phyloP scores from a whole-genome alignment of 92 coral and sea anemone genomes.

The Porites cylindrica region DNA sequence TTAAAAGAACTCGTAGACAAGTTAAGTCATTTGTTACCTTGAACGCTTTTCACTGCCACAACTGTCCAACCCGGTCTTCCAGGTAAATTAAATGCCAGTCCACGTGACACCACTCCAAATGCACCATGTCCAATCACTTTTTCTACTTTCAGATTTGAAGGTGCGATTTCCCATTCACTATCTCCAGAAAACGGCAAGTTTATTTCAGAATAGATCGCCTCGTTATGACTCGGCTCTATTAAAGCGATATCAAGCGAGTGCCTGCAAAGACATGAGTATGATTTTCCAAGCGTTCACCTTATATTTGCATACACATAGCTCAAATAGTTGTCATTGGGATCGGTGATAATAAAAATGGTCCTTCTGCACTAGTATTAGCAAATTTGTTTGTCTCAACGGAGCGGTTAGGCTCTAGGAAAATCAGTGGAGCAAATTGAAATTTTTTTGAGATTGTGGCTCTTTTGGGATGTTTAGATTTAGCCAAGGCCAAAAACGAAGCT shows the following conservation, averaged over 20 bases:
- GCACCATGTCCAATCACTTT: conserved; percentile 79
- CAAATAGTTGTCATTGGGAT: too few species aligned
- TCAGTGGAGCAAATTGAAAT: too few species aligned
- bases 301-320: too few species aligned
- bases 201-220: neutral
- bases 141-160: conserved; percentile 57
- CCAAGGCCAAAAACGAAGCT: too few species aligned
- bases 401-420: too few species aligned
- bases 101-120: conserved; percentile 76
- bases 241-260: neutral
- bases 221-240: neutral
- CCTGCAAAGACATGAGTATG: neutral
- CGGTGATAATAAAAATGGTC: too few species aligned
- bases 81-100: conserved; percentile 47
- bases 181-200: conserved; percentile 30
- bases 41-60: conserved; percentile 72
- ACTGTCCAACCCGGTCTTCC: conserved; percentile 66
- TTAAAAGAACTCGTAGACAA: neutral
- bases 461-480: too few species aligned
- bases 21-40: conserved; percentile 23
- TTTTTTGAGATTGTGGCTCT: too few species aligned
- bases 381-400: too few species aligned
- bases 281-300: neutral
- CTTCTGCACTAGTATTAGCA: too few species aligned
- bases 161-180: conserved; percentile 63